These are phyloP conservation scores for Yponomeuta evonymella DNA, from an alignment of 2,888 invertebrate genomes.

Conservation along the genomic window DNA sequence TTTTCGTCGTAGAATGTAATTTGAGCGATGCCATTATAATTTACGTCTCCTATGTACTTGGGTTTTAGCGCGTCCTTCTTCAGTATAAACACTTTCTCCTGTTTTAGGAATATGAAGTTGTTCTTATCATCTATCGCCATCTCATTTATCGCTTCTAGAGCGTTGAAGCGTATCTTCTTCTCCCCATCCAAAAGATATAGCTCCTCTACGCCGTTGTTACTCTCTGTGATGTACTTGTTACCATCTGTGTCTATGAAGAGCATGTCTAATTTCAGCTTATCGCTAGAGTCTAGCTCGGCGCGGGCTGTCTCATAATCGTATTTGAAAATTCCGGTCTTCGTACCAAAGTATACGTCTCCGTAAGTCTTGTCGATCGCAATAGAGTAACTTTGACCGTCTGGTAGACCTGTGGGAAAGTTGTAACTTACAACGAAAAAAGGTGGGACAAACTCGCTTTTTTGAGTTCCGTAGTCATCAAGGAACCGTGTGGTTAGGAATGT, in stretches of 20 bases:
- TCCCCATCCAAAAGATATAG: conserved; percentile 47
- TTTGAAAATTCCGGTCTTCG: conserved; percentile 49
- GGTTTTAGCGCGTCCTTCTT: conserved; percentile 40
- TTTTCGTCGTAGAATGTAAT: conserved; percentile 49
- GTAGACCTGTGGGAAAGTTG: conserved; percentile 39
- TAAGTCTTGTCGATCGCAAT: conserved; percentile 52
- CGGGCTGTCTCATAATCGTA: conserved; percentile 46
- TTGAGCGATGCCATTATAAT: conserved; percentile 52
- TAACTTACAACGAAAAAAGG: too few relatives aligned
- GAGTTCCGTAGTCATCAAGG: too few relatives aligned
- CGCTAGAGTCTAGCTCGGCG: conserved; percentile 40
- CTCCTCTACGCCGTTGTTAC: conserved; percentile 49
- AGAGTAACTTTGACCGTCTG: conserved; percentile 52
- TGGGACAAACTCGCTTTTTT: too few relatives aligned
- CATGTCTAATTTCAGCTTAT: conserved; percentile 45
- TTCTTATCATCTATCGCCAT: conserved; percentile 54
- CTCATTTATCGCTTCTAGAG: conserved; percentile 48
- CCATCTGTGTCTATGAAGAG: conserved; percentile 56
- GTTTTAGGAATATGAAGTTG: conserved; percentile 56
- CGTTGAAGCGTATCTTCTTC: conserved; percentile 45
- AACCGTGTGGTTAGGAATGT: too few relatives aligned
- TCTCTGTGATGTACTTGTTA: conserved; percentile 55
- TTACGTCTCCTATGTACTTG: conserved; percentile 41
- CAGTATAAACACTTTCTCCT: conserved; percentile 46
- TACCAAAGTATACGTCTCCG: conserved; percentile 53